Evolutionary conservation across 2,797 vertebrate genomes (phyloP), one percentile per base, ranked within the genome.

Genomic region (Podargus strigoides): DNA sequence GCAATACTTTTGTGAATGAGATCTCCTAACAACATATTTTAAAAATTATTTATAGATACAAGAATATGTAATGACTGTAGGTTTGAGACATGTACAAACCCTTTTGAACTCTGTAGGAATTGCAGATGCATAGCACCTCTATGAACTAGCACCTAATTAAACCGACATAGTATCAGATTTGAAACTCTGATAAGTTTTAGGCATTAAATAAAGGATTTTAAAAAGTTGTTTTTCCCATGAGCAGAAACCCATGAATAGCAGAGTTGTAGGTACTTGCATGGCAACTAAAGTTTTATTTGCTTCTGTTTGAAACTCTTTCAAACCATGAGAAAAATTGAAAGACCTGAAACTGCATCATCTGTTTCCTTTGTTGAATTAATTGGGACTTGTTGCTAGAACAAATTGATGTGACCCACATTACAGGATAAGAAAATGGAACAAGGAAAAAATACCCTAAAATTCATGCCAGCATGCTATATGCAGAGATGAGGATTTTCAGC

Each of bases 381-480:
- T 91, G 50, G 84, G 82, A 83, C 94, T 90, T 79, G 41, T 85
- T 93, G 74, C 88, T 95, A 42, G 85, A 90, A 82, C 70, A 89
- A 89, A 79, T 53, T 63, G 20, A 24, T 90, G 32, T 89, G 92
- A 87, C 94, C 92, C 39, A 92, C 84, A 87, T 94, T 80, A 75
- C 78, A 80, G 78, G 39, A 27, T 28, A 80, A 64, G 64, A 95
- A 95, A 93, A 73, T 93, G 58, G 95, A 94, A 77, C 94, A 85
- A 74, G 70, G 47, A 21, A 62, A 89, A 89, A 92, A 87, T 74
- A 70, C 41, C 49, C 56, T 77, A 70, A 83, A 89, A 83, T 89
- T 89, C 80, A 86, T 95, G 42, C 53, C 58, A 64, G 75, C 5
- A 3, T 73, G 44, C 67, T 80, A 50, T 70, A 72, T 44, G 8